Evolutionary conservation across 1,140 invertebrate species (phyloP).

Genomic region (Dendrolimus kikuchii): DNA sequence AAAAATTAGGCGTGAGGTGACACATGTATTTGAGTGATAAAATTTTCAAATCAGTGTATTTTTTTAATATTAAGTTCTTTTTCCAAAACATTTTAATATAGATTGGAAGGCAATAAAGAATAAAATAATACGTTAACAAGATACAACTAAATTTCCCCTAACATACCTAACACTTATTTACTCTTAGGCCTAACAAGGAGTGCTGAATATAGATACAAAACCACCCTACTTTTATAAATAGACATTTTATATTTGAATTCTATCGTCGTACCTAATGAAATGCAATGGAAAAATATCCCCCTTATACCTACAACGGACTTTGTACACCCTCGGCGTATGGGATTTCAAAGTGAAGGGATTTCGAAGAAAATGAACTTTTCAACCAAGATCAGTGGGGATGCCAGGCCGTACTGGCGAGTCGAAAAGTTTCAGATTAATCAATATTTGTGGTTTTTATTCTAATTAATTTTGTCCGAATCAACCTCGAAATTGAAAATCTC

Average conservation of each 20-base stretch:
- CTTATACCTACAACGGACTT: conserved; percentile 18
- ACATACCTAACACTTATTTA: conserved; percentile 4
- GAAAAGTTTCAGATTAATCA: conserved; percentile 11
- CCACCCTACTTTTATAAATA: conserved; percentile 12
- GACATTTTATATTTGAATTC: conserved; percentile 41
- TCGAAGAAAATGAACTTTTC: conserved; percentile 59
- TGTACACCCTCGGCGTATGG: conserved; percentile 31
- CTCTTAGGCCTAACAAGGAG: background rate
- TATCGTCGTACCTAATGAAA: conserved; percentile 18
- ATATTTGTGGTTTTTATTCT: too few relatives aligned
- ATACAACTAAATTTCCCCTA: background rate
- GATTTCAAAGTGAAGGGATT: conserved; percentile 49
- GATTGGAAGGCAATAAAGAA: too few relatives aligned
- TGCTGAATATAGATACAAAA: background rate
- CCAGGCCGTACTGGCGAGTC: conserved; percentile 31
- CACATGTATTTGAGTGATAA: too few relatives aligned
- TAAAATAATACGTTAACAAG: too few relatives aligned
- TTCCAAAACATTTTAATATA: too few relatives aligned
- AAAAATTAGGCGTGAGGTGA: too few relatives aligned
- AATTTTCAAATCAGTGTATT: too few relatives aligned
- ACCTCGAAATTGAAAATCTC: too few relatives aligned
- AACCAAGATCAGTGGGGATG: conserved; percentile 40
- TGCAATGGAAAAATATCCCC: conserved; percentile 15
- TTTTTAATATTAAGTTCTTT: too few relatives aligned
- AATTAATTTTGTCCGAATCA: too few relatives aligned